Conservation (phyloP, 2,888 invertebrate genomes). For the Heliothis peltigera region DNA sequence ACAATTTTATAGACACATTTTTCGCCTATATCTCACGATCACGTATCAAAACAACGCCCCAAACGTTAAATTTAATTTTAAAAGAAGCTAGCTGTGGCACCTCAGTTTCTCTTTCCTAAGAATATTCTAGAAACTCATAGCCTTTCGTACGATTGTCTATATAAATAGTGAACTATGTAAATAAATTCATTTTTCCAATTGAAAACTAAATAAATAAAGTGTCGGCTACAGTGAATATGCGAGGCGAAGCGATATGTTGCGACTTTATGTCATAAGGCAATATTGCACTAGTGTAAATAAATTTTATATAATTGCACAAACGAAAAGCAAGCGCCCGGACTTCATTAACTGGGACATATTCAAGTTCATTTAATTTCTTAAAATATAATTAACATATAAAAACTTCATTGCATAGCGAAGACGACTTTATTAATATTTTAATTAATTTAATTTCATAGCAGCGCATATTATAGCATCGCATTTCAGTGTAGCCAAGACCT, state of each 20-base stretch:
- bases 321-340: conserved; percentile 17
- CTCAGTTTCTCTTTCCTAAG: conserved; percentile 50
- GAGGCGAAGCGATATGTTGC: conserved; percentile 16
- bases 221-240: conserved; percentile 60
- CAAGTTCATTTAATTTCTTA: conserved; percentile 41
- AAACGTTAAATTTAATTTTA: conserved; percentile 66
- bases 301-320: conserved; percentile 23
- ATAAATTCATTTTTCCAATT: conserved; percentile 79
- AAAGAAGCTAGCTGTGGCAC: conserved; percentile 78
- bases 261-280: conserved; percentile 19
- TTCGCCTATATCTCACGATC: conserved; percentile 25
- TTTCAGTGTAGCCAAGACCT: conserved; percentile 59
- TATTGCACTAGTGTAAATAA: conserved; percentile 49
- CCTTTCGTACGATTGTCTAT: conserved; percentile 62
- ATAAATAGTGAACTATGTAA: conserved; percentile 68
- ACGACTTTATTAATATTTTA: conserved; percentile 20
- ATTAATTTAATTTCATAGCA: conserved; percentile 15
- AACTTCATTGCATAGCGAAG: conserved; percentile 28
- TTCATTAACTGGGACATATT: not conserved
- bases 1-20: conserved; percentile 19
- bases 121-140: conserved; percentile 69
- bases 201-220: conserved; percentile 74
- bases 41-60: conserved; percentile 73
- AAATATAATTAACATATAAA: conserved; percentile 21
- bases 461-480: conserved; percentile 31